Evolutionary conservation across 2,113 vertebrate species (phyloP).

Genomic region (Andinoacara biseriatus): DNA sequence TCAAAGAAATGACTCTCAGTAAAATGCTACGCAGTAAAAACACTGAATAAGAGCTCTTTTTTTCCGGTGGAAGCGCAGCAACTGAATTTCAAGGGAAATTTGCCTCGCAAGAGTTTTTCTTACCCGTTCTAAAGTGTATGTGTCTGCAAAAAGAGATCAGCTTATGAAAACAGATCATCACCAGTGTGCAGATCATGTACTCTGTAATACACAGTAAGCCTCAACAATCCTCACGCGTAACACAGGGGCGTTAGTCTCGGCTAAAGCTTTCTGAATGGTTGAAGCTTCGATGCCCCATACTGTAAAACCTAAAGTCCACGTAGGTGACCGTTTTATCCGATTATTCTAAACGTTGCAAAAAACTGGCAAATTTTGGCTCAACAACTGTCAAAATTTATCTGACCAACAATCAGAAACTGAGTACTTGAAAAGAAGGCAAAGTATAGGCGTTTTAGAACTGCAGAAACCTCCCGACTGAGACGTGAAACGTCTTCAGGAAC

Average conservation of each 20-base stretch:
- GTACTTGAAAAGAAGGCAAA: not conserved
- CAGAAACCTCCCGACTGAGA: not conserved
- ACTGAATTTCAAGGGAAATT: not conserved
- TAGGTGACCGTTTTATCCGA: not conserved
- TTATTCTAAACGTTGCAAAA: not conserved
- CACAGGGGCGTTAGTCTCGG: not conserved
- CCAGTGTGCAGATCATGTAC: not conserved
- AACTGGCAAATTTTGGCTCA: not conserved
- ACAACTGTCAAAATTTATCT: not conserved
- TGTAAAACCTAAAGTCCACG: not conserved
- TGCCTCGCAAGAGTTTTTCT: not conserved
- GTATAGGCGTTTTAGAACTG: not conserved
- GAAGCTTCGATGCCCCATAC: not conserved
- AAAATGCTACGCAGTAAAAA: conserved; percentile 17
- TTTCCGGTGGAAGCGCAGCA: not conserved
- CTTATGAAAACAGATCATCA: not conserved
- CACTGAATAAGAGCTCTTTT: not conserved
- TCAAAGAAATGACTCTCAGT: not conserved
- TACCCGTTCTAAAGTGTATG: not conserved
- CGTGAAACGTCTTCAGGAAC: not conserved
- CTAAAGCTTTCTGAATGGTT: not conserved
- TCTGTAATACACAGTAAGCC: not conserved
- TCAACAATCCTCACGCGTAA: not conserved
- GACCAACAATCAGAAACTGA: not conserved
- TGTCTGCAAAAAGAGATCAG: not conserved